Evolutionary conservation across 2,797 vertebrate species (phyloP), one percentile per base, ranked within the genome.

Genomic region (Myripristis jacobus): DNA sequence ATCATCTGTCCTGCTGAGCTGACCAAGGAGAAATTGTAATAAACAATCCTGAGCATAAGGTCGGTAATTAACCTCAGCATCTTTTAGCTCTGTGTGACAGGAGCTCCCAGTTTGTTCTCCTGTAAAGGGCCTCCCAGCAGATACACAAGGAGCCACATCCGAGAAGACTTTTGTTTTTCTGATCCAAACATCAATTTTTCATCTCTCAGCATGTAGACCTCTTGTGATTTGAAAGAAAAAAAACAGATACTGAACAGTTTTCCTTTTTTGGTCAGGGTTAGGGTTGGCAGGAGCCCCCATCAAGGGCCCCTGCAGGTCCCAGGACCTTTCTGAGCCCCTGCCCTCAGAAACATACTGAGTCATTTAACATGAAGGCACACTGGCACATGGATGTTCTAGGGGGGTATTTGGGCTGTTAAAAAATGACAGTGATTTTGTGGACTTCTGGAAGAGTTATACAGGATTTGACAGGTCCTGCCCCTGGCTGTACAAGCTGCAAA

Each of bases 11-110:
- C 22, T 24, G 54, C 62, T 66, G 19, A 57, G 60, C 16, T 29
- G 53, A 77, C 51, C 29, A 70, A 7, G 3, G 9, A 21, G 9
- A 21, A 27, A 48, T 19, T 52, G 77, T 55, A 77, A 2, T 38
- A 38, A 62, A 81, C 71, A 74, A 18, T n/a, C 0, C 41, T 41
- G 47, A 54, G 38, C 77, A 75, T 57, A 70, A 70, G 67, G 72
- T 82, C 79, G 77, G 34, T 11, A 2, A 69, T 66, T 36, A 75
- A 67, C 54, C 71, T 77, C 34, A 82, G 68, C 71, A 54, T 48
- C 66, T 15, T 67, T 46, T 24, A 61, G 60, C 56, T 48, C 43
- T 54, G 36, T 43, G 60, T 31, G 60, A 78, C 47, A 21, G 36
- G 21, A 12, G 11, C 9, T 38, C 36, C 36, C 31, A 34, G 31